Evolutionary conservation across 2,113 vertebrate genomes (phyloP).

Genomic region (Nerophis ophidion): DNA sequence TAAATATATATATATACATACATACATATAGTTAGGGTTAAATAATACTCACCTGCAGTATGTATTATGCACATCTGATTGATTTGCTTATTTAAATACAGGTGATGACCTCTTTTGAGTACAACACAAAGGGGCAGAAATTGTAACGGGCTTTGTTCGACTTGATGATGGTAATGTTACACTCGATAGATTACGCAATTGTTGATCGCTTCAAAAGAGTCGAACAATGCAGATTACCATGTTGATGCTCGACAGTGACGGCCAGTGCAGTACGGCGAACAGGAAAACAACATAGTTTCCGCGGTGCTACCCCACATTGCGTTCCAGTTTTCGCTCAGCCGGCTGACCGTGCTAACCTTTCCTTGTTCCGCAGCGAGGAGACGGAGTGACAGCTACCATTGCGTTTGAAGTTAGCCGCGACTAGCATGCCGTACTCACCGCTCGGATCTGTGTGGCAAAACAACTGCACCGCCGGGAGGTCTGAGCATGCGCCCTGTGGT

Average conservation of each 20-base stretch:
- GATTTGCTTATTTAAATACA: too few relatives aligned
- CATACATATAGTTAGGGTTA: too few relatives aligned
- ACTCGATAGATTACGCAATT: not conserved
- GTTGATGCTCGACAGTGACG: not conserved
- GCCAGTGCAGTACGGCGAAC: not conserved
- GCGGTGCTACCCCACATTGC: not conserved
- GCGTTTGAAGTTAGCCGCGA: conserved; percentile 3
- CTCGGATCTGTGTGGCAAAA: conserved; percentile 50
- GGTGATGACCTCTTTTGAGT: too few relatives aligned
- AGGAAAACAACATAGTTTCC: conserved; percentile 8
- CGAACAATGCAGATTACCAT: not conserved
- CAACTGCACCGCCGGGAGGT: conserved; percentile 52
- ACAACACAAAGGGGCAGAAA: not conserved
- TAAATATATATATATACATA: too few relatives aligned
- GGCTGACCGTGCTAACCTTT: conserved; percentile 26
- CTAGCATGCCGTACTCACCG: conserved; percentile 61
- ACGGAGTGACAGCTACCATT: conserved; percentile 3
- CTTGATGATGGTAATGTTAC: too few relatives aligned
- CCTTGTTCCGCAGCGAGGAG: conserved; percentile 1
- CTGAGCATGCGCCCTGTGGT: conserved; percentile 59
- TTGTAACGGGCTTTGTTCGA: conserved; percentile 5
- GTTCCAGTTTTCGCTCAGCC: not conserved
- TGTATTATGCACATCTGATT: too few relatives aligned
- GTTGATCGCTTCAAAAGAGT: not conserved
- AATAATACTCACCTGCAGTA: too few relatives aligned